Evolutionary conservation across 2,113 vertebrate species (phyloP), one percentile per base, ranked within the genome.

Genomic region (Gnathonemus echidnorhynchus): DNA sequence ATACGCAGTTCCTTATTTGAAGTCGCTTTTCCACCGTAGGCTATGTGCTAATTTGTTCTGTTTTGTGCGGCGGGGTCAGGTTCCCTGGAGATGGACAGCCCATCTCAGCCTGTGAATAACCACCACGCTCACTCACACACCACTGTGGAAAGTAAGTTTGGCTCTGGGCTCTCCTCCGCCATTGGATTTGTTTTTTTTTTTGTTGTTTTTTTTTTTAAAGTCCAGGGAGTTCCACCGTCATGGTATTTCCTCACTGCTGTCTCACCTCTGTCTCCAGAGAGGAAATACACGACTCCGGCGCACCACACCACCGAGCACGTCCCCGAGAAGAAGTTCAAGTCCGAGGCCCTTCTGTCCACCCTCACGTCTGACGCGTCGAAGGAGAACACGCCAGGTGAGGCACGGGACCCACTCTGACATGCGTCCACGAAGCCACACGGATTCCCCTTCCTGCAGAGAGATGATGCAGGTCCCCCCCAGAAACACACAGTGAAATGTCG

Each of bases 311-410:
- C 98, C 88, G 98, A 99, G 92, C 98, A 99, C 24, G 95, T 98
- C 91, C 97, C 98, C 62, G 98, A 99, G 94, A 99, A 99, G 96
- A 99, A 99, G 93, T 99, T 99, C 93, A 99, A 99, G 94, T 99
- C 98, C n/a, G 98, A 99, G 96, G 98, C 98, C 90, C 96, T 99
- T 92, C 96, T 99, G 6, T 99, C 98, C 83, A 99, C 98, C 0
- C 96, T 99, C 88, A 99, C 98, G 3, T 99, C 98, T 89, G 98
- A 99, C 91, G 97, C 97, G 58, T 97, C 98, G 94, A 99, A 99
- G 95, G 98, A 99, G 95, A 99, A 98, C 93, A 97, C 97, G 0
- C 94, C 97, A 95, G 97, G 98, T 98, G 95, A 95, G 87, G 0
- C 13, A 45, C 17, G 3, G 62, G 27, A 70, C 62, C 27, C 27